Conservation (phyloP, 2,797 vertebrate genomes). For the Trichosurus vulpecula region DNA sequence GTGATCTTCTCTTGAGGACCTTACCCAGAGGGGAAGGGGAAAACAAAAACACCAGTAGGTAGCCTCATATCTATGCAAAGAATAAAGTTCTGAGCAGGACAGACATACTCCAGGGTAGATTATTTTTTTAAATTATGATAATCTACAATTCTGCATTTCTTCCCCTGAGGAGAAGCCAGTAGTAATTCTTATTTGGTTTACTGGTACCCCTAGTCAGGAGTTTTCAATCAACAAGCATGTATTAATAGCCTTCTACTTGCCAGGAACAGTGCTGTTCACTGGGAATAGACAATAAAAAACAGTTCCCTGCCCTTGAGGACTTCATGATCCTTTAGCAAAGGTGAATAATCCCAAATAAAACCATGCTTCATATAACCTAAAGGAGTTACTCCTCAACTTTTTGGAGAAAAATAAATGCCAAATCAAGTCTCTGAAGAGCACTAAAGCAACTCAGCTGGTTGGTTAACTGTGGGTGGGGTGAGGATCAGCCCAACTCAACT, state of each 20-base stretch:
- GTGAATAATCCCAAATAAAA: constrained; percentile 42
- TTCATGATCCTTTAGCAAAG: not conserved
- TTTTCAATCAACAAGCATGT: not conserved
- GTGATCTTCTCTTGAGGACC: not conserved
- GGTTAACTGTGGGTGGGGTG: constrained; percentile 10
- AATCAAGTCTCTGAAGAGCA: not conserved
- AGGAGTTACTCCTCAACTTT: constrained; percentile 4
- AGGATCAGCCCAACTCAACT: not conserved
- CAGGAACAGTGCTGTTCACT: not conserved
- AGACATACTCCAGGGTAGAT: not conserved
- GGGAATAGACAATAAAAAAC: not conserved
- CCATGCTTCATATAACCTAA: not conserved
- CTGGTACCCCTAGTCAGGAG: not conserved
- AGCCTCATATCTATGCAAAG: not conserved
- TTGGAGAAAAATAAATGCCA: not conserved
- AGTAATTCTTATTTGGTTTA: not conserved
- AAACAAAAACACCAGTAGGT: not conserved
- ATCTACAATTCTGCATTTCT: not conserved
- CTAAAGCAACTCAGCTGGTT: constrained; percentile 32
- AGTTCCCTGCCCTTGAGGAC: not conserved
- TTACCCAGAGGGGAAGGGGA: not conserved
- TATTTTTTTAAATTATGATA: not conserved
- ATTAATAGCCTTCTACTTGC: not conserved
- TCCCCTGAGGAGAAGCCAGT: not conserved
- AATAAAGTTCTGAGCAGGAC: not conserved